Evolutionary conservation across 2,797 vertebrate genomes (phyloP).

Genomic region (Chlorospingus semifuscus): DNA sequence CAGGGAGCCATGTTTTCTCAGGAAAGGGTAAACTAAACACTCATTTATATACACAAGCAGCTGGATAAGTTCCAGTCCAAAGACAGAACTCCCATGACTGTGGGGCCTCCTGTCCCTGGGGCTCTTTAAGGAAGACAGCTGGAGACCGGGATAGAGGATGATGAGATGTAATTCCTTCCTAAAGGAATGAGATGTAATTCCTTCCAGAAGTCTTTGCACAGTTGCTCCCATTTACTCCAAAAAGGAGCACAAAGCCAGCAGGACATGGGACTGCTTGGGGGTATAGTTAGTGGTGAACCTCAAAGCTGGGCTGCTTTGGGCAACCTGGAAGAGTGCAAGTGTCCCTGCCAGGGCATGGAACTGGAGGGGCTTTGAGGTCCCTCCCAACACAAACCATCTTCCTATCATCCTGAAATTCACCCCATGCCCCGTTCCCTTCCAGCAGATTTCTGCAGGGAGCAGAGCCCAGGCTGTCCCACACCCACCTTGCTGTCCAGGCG

Average conservation of each 20-base stretch:
- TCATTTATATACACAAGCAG: neutral
- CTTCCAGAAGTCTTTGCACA: neutral
- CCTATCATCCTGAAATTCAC: neutral
- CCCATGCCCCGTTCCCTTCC: neutral
- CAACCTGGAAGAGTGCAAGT: neutral
- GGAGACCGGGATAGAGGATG: accelerated
- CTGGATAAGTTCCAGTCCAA: neutral
- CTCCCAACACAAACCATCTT: neutral
- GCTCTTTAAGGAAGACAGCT: neutral
- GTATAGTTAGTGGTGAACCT: neutral
- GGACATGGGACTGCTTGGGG: neutral
- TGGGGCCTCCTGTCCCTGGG: neutral
- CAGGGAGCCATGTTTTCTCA: accelerated
- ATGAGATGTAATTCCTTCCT: accelerated
- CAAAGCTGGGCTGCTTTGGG: neutral
- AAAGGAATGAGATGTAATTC: accelerated
- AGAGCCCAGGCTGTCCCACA: neutral
- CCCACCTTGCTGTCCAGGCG: slow-evolving; percentile 78
- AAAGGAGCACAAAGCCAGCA: neutral
- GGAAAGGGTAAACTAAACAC: neutral
- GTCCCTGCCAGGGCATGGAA: neutral
- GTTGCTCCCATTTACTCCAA: accelerated
- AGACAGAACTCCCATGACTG: neutral
- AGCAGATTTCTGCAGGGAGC: neutral
- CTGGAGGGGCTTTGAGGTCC: neutral